Base-by-base conservation (phyloP, 2,113 vertebrate genomes). In the Strix aluco region DNA sequence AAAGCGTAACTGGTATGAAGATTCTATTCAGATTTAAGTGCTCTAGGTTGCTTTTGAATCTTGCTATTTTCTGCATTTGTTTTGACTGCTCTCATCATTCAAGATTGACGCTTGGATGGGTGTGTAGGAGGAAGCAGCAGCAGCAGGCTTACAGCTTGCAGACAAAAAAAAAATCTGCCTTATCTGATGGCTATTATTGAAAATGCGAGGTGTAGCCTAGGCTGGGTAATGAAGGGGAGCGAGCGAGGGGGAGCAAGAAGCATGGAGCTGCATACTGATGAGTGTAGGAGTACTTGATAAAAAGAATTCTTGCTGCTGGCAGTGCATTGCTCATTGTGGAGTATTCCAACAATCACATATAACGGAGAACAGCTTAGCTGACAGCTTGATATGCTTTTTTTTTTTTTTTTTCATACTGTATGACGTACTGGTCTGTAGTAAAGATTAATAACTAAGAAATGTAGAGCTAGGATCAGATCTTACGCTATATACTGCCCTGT, bases 221-320 rank as follows among this genome's bases (percentile, higher is more conserved):
- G 98, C 97, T 98, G 98, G 97, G 98, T 98, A 98, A 98, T 98
- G 98, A 98, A 98, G 98, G 98, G 98, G 98, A 98, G 98, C 93
- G 93, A 98, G 98, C 98, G 98, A 98, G 97, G 97, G 98, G 95
- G 98, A 98, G 98, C 98, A 95, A 97, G 98, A 97, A 98, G 98
- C 98, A 98, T 98, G 98, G 98, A 98, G 98, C 98, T 98, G 99
- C 99, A 99, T 99, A 99, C 99, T 99, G 99, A 99, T 99, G 99
- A 99, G 99, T 99, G 99, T 99, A 99, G 99, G 99, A 99, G 99
- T 99, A 99, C 98, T 99, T 99, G 99, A 99, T 99, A 99, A 99
- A 99, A 98, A 99, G 99, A 99, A 99, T 98, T 98, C 99, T 98
- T 98, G 98, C 99, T 98, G 98, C 97, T 98, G 98, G 98, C 98